Conservation (phyloP, 1,140 invertebrate species). For the Cydia splendana region DNA sequence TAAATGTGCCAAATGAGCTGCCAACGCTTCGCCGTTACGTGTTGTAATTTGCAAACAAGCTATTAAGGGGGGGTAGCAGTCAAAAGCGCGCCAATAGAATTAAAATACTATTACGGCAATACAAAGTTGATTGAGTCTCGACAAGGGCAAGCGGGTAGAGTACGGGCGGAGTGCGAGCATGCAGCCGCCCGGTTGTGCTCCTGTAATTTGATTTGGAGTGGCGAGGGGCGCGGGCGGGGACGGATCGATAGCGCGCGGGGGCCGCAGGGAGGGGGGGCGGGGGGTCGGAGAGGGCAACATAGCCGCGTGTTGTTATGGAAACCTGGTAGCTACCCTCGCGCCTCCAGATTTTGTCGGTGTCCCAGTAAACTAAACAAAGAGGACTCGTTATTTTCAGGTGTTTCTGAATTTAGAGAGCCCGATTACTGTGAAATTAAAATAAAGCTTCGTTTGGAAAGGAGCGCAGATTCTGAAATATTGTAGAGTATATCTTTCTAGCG, state of each 20-base stretch:
- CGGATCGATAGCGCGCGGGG: constrained; percentile 67
- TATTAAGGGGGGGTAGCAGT: constrained; percentile 60
- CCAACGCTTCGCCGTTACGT: constrained; percentile 50
- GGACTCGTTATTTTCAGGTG: constrained; percentile 66
- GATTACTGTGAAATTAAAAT: constrained; percentile 25
- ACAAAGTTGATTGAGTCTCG: constrained; percentile 75
- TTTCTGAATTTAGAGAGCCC: constrained; percentile 33
- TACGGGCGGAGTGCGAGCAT: constrained; percentile 38
- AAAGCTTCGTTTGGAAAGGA: not conserved
- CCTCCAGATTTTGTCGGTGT: constrained; percentile 74
- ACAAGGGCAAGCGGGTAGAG: constrained; percentile 45
- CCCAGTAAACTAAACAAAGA: constrained; percentile 77
- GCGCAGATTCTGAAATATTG: not conserved
- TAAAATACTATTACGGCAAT: constrained; percentile 78
- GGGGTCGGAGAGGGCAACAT: constrained; percentile 47
- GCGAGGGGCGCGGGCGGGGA: constrained; percentile 51
- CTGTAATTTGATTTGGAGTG: constrained; percentile 78
- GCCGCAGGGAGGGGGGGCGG: constrained; percentile 41
- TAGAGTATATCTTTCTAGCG: no score
- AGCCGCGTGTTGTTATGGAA: constrained; percentile 75
- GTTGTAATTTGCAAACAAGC: constrained; percentile 71
- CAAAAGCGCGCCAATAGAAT: constrained; percentile 74
- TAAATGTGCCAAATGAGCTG: constrained; percentile 41
- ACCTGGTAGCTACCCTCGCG: constrained; percentile 70
- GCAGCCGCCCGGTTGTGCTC: constrained; percentile 55